Evolutionary conservation across 2,113 vertebrate genomes (phyloP).

Genomic region (Kryptolebias marmoratus): DNA sequence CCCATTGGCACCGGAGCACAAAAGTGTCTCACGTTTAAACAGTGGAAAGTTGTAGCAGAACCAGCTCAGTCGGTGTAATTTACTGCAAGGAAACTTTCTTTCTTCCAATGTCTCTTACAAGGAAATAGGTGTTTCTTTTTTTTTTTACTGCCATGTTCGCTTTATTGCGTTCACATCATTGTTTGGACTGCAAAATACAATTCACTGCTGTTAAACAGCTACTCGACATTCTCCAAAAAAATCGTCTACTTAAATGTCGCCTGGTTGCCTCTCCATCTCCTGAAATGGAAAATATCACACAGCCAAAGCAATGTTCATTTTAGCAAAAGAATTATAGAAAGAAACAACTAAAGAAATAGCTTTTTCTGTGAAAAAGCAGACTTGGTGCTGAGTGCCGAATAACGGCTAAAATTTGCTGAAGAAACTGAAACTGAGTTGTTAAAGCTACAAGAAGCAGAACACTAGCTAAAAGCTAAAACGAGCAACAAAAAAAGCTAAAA

Average conservation of each 20-base stretch:
- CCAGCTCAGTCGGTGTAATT: constrained; percentile 48
- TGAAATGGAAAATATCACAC: constrained; percentile 74
- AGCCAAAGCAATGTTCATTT: constrained; percentile 67
- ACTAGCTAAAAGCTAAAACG: too few species aligned
- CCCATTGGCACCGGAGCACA: constrained; percentile 43
- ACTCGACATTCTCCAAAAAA: constrained; percentile 70
- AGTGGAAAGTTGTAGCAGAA: constrained; percentile 60
- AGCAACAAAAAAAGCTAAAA: too few species aligned
- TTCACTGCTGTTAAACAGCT: constrained; percentile 70
- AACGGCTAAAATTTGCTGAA: too few species aligned
- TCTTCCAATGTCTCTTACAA: constrained; percentile 55
- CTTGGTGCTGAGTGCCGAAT: too few species aligned
- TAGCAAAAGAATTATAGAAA: constrained; percentile 28
- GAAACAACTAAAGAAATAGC: constrained; percentile 36
- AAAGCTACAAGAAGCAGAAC: too few species aligned
- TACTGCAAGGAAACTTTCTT: constrained; percentile 64
- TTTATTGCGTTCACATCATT: constrained; percentile 59
- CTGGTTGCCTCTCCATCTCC: constrained; percentile 31
- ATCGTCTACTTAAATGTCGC: constrained; percentile 68
- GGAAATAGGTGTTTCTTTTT: constrained; percentile 33
- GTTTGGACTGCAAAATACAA: constrained; percentile 57
- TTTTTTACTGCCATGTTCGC: constrained; percentile 60
- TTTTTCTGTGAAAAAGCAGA: constrained; percentile 49
- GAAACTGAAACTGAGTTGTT: too few species aligned
- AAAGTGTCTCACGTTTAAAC: constrained; percentile 34